Conservation (phyloP, 1,140 invertebrate species). For the Agrilus planipennis region DNA sequence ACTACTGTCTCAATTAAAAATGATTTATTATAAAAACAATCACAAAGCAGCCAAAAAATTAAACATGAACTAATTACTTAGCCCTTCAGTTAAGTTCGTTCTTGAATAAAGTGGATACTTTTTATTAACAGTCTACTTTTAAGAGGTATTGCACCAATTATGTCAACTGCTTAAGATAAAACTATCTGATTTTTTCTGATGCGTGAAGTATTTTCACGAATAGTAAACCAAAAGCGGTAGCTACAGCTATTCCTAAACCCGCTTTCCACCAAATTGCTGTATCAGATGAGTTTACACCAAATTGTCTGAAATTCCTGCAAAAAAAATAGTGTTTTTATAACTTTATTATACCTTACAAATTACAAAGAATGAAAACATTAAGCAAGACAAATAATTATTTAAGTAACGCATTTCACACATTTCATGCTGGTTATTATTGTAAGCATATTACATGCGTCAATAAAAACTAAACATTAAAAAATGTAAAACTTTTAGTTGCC, state of each 20-base stretch:
- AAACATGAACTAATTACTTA: no score
- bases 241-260: constrained; percentile 73
- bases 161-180: no score
- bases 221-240: constrained; percentile 72
- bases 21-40: no score
- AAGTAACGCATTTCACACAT: background rate
- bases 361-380: background rate
- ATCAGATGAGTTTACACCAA: constrained; percentile 63
- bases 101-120: no score
- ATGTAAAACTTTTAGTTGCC: no score
- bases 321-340: constrained; percentile 16
- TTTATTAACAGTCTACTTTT: no score
- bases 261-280: constrained; percentile 77
- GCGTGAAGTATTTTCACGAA: constrained; percentile 57
- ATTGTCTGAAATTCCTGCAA: constrained; percentile 57
- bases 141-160: no score
- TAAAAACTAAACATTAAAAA: no score
- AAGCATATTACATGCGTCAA: no score
- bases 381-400: background rate
- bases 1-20: no score
- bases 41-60: no score
- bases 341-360: background rate
- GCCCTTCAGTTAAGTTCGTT: no score
- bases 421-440: background rate
- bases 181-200: constrained; percentile 40